Conservation (phyloP, 2,888 invertebrate species). For the Macrostomum cliftonense region DNA sequence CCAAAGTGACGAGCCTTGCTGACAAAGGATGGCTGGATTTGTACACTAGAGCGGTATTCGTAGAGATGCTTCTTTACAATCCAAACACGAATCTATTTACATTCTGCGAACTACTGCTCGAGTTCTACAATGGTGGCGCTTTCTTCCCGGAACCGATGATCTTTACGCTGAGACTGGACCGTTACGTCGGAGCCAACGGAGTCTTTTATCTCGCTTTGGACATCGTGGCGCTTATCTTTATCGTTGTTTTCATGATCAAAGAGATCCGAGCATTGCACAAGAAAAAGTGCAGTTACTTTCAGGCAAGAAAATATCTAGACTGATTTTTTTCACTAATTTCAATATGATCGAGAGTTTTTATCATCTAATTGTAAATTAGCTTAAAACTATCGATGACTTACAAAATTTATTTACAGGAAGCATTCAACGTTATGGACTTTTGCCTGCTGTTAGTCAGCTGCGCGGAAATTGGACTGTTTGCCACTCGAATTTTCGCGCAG, state of each 20-base stretch:
- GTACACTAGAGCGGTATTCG: constrained; percentile 13
- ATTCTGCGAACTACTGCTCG: constrained; percentile 13
- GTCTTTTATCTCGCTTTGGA: constrained; percentile 21
- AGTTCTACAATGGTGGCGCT: constrained; percentile 9
- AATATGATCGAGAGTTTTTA: too few species aligned
- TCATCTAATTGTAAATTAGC: too few species aligned
- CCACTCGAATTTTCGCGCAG: constrained; percentile 15
- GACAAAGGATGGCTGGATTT: constrained; percentile 14
- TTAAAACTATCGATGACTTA: too few species aligned
- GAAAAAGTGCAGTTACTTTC: constrained; percentile 20
- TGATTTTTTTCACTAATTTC: too few species aligned
- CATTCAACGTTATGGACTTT: constrained; percentile 17
- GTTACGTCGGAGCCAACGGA: constrained; percentile 12
- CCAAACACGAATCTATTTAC: constrained; percentile 14
- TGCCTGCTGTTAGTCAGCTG: constrained; percentile 11
- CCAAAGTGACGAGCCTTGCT: constrained; percentile 8
- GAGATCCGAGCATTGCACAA: constrained; percentile 19
- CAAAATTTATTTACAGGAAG: constrained; percentile 12
- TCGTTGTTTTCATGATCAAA: constrained; percentile 26
- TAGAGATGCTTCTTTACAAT: constrained; percentile 16
- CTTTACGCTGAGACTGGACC: neutral
- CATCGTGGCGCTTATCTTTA: constrained; percentile 21
- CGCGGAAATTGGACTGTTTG: constrained; percentile 15
- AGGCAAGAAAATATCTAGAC: constrained; percentile 10
- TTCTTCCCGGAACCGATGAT: neutral